Conservation (phyloP, 2,113 vertebrate genomes). For the Trochalopteron elliotii region DNA sequence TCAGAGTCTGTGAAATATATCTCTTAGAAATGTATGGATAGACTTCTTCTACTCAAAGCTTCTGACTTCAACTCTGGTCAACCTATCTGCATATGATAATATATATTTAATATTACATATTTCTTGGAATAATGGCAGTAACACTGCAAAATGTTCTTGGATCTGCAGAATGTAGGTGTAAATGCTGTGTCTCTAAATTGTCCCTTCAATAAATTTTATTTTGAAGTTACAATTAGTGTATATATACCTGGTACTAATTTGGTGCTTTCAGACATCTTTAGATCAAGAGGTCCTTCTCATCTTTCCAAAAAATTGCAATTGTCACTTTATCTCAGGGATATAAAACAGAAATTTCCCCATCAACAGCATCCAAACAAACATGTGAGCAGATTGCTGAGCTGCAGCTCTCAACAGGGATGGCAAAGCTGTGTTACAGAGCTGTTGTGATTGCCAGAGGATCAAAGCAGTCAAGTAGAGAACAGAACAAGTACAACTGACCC, state of each 20-base stretch:
- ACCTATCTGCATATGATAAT: neutral
- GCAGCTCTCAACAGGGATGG: neutral
- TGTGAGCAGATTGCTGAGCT: neutral
- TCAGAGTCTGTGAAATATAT: neutral
- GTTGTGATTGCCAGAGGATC: neutral
- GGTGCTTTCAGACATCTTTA: neutral
- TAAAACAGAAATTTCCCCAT: neutral
- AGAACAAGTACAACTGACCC: neutral
- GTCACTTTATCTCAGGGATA: neutral
- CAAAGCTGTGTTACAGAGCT: neutral
- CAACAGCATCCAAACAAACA: neutral
- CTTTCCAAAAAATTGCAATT: neutral
- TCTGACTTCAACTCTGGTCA: neutral
- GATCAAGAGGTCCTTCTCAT: neutral
- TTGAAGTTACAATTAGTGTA: fast-evolving
- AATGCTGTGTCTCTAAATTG: neutral
- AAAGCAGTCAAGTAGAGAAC: neutral
- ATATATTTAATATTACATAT: neutral
- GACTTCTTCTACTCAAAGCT: neutral
- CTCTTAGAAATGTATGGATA: neutral
- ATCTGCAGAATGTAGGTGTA: neutral
- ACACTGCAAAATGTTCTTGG: neutral
- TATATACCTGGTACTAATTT: neutral
- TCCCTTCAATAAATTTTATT: neutral
- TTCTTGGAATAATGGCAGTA: neutral